phyloP scores from a whole-genome alignment of 2,888 invertebrate genomes.

The Eupithecia vulgata region DNA sequence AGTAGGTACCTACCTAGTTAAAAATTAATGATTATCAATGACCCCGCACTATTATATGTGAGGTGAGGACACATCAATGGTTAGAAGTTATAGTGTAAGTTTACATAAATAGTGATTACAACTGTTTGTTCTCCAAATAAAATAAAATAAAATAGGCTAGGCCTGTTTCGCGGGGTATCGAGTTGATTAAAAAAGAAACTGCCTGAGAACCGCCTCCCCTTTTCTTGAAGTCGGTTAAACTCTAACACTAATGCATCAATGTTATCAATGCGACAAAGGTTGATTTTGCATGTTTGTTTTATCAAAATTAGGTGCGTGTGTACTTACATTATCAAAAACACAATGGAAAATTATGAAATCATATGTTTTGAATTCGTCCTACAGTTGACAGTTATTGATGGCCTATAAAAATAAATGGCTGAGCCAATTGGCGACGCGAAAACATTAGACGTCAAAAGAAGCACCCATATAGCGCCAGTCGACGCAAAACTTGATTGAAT shows the following conservation, averaged over 20 bases:
- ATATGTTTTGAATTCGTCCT: slow-evolving; percentile 28
- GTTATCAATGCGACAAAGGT: neutral
- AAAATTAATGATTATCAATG: too few species aligned
- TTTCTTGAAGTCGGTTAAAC: too few species aligned
- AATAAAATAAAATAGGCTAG: too few species aligned
- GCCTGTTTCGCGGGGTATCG: too few species aligned
- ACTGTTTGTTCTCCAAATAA: too few species aligned
- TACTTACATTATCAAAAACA: slow-evolving; percentile 13
- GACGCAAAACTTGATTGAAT: neutral
- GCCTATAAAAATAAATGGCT: slow-evolving; percentile 40
- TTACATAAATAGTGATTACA: too few species aligned
- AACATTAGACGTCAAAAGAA: slow-evolving; percentile 50
- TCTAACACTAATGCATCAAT: neutral
- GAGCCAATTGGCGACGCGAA: slow-evolving; percentile 47
- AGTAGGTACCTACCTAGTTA: too few species aligned
- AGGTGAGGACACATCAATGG: too few species aligned
- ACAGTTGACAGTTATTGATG: slow-evolving; percentile 46
- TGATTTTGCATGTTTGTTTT: neutral
- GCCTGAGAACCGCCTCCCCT: too few species aligned
- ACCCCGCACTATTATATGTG: too few species aligned
- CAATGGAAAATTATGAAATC: slow-evolving; percentile 34
- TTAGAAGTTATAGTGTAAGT: too few species aligned
- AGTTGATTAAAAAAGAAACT: too few species aligned
- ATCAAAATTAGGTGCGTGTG: neutral
- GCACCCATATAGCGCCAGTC: slow-evolving; percentile 26